These are phyloP conservation scores for Apodemus sylvaticus DNA, from an alignment of 2,113 vertebrate genomes.

Conservation along the genomic window DNA sequence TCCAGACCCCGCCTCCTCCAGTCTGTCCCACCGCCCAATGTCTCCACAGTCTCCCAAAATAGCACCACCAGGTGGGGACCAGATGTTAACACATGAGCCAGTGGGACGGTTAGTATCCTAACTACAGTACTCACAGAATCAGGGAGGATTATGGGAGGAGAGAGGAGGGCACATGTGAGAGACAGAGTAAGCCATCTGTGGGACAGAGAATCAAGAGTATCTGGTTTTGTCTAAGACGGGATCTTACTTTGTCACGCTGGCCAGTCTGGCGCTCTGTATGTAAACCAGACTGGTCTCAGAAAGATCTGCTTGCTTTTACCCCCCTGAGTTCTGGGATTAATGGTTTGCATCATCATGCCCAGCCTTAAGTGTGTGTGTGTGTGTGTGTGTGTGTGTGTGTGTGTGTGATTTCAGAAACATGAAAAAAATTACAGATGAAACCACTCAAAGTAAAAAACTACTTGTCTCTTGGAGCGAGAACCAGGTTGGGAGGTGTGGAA, in stretches of 20 bases:
- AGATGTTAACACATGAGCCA: background rate
- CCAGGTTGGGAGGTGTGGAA: background rate
- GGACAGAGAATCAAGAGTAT: background rate
- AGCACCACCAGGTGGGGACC: background rate
- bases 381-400: background rate
- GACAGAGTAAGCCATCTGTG: background rate
- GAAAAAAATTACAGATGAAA: background rate
- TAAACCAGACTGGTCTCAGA: background rate
- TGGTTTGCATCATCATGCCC: background rate
- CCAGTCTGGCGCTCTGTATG: background rate
- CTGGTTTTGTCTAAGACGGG: background rate
- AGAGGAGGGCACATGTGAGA: background rate
- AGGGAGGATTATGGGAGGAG: no score
- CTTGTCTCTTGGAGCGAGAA: background rate
- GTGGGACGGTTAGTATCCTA: background rate
- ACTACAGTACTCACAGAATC: background rate
- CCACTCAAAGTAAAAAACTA: background rate
- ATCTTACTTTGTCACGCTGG: background rate
- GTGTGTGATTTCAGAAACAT: background rate
- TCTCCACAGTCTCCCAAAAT: background rate
- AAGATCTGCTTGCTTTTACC: background rate
- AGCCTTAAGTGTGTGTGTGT: background rate
- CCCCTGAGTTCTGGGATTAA: background rate
- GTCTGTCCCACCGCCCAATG: background rate
- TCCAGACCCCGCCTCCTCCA: background rate